Base-by-base conservation (phyloP, 1,140 invertebrate species). In the Galleria mellonella region DNA sequence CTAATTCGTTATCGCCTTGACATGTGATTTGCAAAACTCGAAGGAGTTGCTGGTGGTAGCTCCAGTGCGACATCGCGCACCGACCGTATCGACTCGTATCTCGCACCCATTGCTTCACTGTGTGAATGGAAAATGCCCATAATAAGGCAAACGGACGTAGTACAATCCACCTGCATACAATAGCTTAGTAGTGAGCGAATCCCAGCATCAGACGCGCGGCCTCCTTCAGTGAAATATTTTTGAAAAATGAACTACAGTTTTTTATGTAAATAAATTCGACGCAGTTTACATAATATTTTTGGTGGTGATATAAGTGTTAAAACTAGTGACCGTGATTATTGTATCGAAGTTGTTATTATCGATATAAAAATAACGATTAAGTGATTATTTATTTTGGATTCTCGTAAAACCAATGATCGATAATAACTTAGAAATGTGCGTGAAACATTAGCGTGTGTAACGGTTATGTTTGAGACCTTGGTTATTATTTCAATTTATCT, bases 121-220 rank as follows among this genome's bases (percentile, higher is more conserved):
- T 73, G 72, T 72, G 73, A 79, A 76, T 78, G 72, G 78, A 76
- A 81, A 82, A 79, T 74, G 65, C 51, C 71, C 68, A 79, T 82
- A 72, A 77, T 73, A 77, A 74, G 61, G 62, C 72, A 64, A 76
- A 71, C 65, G 62, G 70, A 77, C 73, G 67, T 72, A 54, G 47
- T 68, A 75, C 71, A 76, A 79, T 81, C 56, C 75, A 76, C 70
- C 71, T 83, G 78, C 78, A 83, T 79, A 83, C 76, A 81, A 83
- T 83, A 62, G 71, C 59, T 65, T 71, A 62, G 66, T 68, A 71
- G 74, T 72, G 62, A 73, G 70, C 59, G 69, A 70, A 66, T 74
- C 72, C 55, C 78, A 76, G 78, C 71, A 66, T 77, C 72, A 68
- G 63, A 69, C 76, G 73, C 53, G 64, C 63, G 69, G 71, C 68